Evolutionary conservation across 2,797 vertebrate genomes (phyloP).

Genomic region (Oreochromis mossambicus): DNA sequence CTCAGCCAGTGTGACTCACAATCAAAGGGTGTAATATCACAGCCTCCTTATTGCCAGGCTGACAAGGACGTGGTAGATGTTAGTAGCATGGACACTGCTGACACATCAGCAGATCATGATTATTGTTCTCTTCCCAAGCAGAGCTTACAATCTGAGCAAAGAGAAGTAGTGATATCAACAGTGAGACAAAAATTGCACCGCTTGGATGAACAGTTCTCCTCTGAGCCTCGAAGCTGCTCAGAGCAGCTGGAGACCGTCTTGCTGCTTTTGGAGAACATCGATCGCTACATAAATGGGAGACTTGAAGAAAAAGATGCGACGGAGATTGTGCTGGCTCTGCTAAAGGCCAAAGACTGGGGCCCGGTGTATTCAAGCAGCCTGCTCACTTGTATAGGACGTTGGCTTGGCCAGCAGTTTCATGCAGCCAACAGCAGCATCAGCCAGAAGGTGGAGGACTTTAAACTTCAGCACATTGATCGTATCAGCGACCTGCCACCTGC

Average conservation of each 20-base stretch:
- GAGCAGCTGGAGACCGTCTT: slow-evolving; percentile 46
- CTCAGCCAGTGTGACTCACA: background rate
- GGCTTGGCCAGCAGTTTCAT: slow-evolving; percentile 81
- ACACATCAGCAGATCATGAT: slow-evolving; percentile 72
- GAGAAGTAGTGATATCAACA: background rate
- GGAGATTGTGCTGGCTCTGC: slow-evolving; percentile 62
- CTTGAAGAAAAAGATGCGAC: slow-evolving; percentile 59
- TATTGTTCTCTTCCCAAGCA: slow-evolving; percentile 63
- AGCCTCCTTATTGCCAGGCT: background rate
- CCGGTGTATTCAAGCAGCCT: slow-evolving; percentile 73
- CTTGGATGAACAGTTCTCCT: slow-evolving; percentile 52
- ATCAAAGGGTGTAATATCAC: background rate
- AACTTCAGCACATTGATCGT: slow-evolving; percentile 79
- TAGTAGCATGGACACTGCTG: background rate
- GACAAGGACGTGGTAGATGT: background rate
- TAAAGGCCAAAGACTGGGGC: slow-evolving; percentile 50
- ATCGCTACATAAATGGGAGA: slow-evolving; percentile 41
- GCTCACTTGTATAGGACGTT: slow-evolving; percentile 68
- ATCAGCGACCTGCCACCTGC: slow-evolving; percentile 82
- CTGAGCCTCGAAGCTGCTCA: background rate
- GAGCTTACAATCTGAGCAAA: background rate
- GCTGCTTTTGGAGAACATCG: slow-evolving; percentile 65
- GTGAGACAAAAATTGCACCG: slow-evolving; percentile 54
- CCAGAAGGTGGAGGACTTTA: slow-evolving; percentile 80
- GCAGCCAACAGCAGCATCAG: slow-evolving; percentile 77